Evolutionary conservation across 2,888 invertebrate genomes (phyloP), one percentile per base, ranked within the genome.

Genomic region (Limenitis camilla): DNA sequence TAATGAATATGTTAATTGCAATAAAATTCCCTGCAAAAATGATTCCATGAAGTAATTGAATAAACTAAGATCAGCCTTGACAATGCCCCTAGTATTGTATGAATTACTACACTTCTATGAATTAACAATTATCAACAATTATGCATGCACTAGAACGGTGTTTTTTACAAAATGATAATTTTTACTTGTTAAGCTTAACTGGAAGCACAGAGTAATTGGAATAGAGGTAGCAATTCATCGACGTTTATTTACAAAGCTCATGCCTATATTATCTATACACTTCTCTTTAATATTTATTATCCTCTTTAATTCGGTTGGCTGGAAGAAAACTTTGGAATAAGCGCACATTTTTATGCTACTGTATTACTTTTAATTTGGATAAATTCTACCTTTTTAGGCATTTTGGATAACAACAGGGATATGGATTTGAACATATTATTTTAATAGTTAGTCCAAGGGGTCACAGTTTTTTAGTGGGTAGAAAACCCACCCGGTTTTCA

Each of bases 111-210:
- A 51, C 41, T 80, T 74, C 78, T 68, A 46, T 65, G 77, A 76
- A 44, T 49, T 52, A 50, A 33, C 39, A 30, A 52, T 55, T 58
- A 63, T 67, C 60, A 66, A 60, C 60, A 66, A 68, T 63, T 58
- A 66, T 69, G 70, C 65, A 70, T 74, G 73, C 77, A 65, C 67
- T 67, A 65, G 67, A 61, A 63, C 63, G 62, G 64, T 44, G 36
- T 69, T 68, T 67, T 64, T 64, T 58, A 64, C 52, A 64, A 57
- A 63, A 57, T 68, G 61, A 62, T 67, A 68, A 69, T 69, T 64
- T 58, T 52, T 54, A 45, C 44, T 51, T 44, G 48, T 47, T 53
- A 35, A 52, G 40, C 50, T 32, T 29, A 50, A 59, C 46, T 61
- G 58, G 40, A 61, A 58, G 58, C 63, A 54, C 52, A 65, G 64